phyloP scores from a whole-genome alignment of 2,113 vertebrate genomes.

The Microcebus lehilahytsara region DNA sequence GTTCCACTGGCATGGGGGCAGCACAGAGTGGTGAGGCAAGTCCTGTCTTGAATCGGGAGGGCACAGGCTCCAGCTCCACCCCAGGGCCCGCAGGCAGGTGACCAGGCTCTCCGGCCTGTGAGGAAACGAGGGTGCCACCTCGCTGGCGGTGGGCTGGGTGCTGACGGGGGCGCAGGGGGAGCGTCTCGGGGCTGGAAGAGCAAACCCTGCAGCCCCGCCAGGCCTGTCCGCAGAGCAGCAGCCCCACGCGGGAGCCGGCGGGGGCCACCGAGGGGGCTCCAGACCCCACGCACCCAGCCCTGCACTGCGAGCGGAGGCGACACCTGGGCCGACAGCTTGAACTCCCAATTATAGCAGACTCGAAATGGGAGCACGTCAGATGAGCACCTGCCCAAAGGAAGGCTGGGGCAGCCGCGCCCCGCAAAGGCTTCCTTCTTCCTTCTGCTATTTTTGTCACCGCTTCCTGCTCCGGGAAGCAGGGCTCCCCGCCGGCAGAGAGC shows the following conservation, averaged over 20 bases:
- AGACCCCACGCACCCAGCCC: background rate
- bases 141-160: background rate
- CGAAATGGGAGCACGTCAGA: background rate
- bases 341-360: background rate
- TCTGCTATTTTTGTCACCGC: background rate
- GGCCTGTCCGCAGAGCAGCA: background rate
- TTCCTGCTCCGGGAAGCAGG: background rate
- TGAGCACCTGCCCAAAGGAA: background rate
- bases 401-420: rapidly evolving
- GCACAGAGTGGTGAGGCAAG: background rate
- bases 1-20: no score
- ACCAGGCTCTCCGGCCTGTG: no score
- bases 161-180: background rate
- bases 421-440: no score
- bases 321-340: background rate
- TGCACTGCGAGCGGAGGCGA: rapidly evolving
- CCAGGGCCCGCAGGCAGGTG: no score
- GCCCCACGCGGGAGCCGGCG: rapidly evolving
- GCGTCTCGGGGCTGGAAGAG: rapidly evolving
- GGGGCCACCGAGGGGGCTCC: no score
- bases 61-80: background rate
- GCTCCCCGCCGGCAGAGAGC: background rate
- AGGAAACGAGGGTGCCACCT: background rate
- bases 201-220: no score
- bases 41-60: background rate